Base-by-base conservation (phyloP, 2,888 invertebrate species). In the Nasonia oneida region DNA sequence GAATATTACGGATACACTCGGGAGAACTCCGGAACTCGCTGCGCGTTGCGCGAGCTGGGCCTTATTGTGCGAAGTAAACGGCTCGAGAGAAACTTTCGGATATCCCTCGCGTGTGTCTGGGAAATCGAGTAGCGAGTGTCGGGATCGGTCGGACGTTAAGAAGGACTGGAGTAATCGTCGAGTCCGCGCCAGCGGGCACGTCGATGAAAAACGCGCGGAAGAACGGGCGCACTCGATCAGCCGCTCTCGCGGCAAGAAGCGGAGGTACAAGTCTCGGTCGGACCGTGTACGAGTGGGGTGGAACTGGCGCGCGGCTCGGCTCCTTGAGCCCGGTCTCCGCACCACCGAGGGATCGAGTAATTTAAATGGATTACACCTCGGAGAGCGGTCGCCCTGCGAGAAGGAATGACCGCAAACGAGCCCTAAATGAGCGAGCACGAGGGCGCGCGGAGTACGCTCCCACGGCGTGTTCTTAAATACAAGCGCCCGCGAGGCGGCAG, bases 351-450 rank as follows among this genome's bases (percentile, higher is more conserved):
- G 80, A 37, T 47, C 81, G 81, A 53, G 90, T 92, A 92, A 92
- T 92, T 91, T 90, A 91, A 91, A 92, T 91, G 91, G 91, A 92
- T 92, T 92, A 90, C 90, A 90, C 92, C 90, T 78, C 90, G 73
- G 75, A 90, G 90, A 77, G 71, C 33, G 23, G 8, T 1, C 47
- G 75, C 53, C 8, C 29, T 29, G 10, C 23, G 50, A 23, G 53
- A 10, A 57, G 42, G 39, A 8, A 50, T 10, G 73, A 87, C 87
- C 89, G 88, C 88, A 89, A 90, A 89, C 89, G 88, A 89, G 89
- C 89, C 88, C 89, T 88, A 90, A 92, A 91, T 91, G 91, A 91
- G 90, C 89, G 88, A 90, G 88, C 87, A 86, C 88, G 18, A 5
- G 50, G 14, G 71, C 8, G 78, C 47, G 29, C 8, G 42, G n/a